Conservation (phyloP, 2,888 invertebrate genomes). For the Blera fallax region DNA sequence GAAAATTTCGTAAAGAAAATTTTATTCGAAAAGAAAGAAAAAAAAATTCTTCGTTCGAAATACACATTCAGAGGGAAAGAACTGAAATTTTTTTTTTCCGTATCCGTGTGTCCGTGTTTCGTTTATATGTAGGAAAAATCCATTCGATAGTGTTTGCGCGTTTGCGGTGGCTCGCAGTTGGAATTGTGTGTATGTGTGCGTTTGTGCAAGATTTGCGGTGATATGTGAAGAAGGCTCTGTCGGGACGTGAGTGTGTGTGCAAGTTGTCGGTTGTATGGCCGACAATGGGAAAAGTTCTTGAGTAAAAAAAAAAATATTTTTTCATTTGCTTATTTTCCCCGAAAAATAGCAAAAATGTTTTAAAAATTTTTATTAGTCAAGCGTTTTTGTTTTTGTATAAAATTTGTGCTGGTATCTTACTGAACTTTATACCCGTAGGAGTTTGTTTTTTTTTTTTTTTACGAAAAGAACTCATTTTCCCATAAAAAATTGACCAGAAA, state of each 20-base stretch:
- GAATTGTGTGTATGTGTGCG: conserved; percentile 47
- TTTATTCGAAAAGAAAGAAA: conserved; percentile 15
- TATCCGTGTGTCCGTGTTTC: conserved; percentile 28
- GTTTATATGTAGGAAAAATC: conserved; percentile 18
- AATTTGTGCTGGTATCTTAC: conserved; percentile 20
- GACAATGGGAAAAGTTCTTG: conserved; percentile 60
- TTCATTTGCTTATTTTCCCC: background rate
- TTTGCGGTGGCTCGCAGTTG: conserved; percentile 56
- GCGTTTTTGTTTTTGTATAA: background rate
- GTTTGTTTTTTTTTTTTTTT: background rate
- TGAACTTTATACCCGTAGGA: conserved; percentile 28
- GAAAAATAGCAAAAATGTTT: background rate
- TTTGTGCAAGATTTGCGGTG: conserved; percentile 65
- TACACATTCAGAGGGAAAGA: conserved; percentile 40
- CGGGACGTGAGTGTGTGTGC: conserved; percentile 45
- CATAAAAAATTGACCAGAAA: conserved; percentile 6
- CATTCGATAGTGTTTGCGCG: conserved; percentile 44
- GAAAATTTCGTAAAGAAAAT: conserved; percentile 40
- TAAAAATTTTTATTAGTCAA: background rate
- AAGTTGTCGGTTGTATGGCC: conserved; percentile 43
- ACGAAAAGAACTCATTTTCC: conserved; percentile 18
- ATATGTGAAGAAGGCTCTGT: conserved; percentile 48
- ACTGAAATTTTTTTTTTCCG: conserved; percentile 23
- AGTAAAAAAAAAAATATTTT: conserved; percentile 25
- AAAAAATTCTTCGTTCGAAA: conserved; percentile 20